phyloP scores from a whole-genome alignment of 2,113 vertebrate species.

The Guaruba guarouba region DNA sequence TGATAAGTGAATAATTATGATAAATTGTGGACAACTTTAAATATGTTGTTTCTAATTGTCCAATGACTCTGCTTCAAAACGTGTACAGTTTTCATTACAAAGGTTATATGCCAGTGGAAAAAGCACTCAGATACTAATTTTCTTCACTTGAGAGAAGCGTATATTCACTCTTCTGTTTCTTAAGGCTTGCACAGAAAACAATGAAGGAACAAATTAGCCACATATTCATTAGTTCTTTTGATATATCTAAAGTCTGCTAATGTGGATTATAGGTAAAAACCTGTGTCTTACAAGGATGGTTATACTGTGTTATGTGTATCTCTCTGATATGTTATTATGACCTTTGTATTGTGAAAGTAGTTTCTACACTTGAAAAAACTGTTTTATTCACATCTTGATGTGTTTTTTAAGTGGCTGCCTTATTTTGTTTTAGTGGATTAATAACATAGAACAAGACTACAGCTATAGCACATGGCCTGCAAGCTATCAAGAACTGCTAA shows the following conservation, averaged over 20 bases:
- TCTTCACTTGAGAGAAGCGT: not conserved
- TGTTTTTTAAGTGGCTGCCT: not conserved
- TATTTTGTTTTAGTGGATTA: conserved; percentile 86
- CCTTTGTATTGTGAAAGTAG: not conserved
- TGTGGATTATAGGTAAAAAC: not conserved
- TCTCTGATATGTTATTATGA: not conserved
- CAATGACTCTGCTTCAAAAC: not conserved
- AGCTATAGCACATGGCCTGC: conserved; percentile 86
- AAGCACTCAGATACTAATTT: not conserved
- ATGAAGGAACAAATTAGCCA: not conserved
- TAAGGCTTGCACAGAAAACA: not conserved
- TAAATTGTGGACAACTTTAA: not conserved
- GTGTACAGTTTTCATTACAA: not conserved
- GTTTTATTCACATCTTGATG: not conserved
- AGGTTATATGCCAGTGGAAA: not conserved
- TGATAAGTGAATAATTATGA: not conserved
- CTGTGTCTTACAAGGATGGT: not conserved
- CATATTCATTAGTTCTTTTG: not conserved
- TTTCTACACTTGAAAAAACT: not conserved
- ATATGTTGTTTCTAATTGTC: not conserved
- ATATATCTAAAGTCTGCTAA: not conserved
- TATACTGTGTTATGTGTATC: not conserved
- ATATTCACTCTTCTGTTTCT: not conserved
- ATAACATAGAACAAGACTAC: conserved; percentile 90
- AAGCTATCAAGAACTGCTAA: conserved; percentile 86